Conservation (phyloP, 1,140 invertebrate species). For the Brachionus rubens region DNA sequence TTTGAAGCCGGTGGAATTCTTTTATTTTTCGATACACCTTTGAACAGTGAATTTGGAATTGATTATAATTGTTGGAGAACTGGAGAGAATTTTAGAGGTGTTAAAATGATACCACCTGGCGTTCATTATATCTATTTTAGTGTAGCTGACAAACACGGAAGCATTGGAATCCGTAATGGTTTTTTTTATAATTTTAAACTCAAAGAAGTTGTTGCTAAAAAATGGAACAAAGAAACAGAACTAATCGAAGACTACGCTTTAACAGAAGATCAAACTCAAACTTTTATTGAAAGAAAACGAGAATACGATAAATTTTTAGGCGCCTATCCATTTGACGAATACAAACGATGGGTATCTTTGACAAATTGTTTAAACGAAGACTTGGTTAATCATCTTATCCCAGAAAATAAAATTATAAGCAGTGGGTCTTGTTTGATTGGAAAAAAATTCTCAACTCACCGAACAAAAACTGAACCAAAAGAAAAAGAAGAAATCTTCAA, state of each 20-base stretch:
- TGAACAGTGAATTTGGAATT: slow-evolving; percentile 88
- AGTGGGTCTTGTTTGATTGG: slow-evolving; percentile 56
- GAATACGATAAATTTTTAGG: slow-evolving; percentile 78
- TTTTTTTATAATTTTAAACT: slow-evolving; percentile 82
- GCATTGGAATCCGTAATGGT: slow-evolving; percentile 70
- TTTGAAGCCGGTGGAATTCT: slow-evolving; percentile 78
- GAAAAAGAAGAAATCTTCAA: slow-evolving; percentile 42
- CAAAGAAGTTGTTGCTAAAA: slow-evolving; percentile 77
- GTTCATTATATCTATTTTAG: slow-evolving; percentile 91
- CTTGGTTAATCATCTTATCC: slow-evolving; percentile 62
- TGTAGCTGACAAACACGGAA: slow-evolving; percentile 61
- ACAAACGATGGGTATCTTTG: slow-evolving; percentile 78
- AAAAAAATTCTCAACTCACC: slow-evolving; percentile 23
- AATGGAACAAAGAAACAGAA: slow-evolving; percentile 70
- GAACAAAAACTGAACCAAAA: not conserved
- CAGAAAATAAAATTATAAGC: slow-evolving; percentile 63
- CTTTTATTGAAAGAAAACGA: slow-evolving; percentile 70
- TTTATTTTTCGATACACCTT: slow-evolving; percentile 74
- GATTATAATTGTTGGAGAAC: slow-evolving; percentile 89
- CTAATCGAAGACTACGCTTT: slow-evolving; percentile 62
- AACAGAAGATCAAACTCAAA: slow-evolving; percentile 55
- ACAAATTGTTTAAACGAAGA: slow-evolving; percentile 71
- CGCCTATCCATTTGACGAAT: slow-evolving; percentile 84
- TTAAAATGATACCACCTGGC: slow-evolving; percentile 98
- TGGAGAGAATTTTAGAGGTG: slow-evolving; percentile 84